Conservation (phyloP, 2,888 invertebrate genomes). For the Drosophila longiperda region DNA sequence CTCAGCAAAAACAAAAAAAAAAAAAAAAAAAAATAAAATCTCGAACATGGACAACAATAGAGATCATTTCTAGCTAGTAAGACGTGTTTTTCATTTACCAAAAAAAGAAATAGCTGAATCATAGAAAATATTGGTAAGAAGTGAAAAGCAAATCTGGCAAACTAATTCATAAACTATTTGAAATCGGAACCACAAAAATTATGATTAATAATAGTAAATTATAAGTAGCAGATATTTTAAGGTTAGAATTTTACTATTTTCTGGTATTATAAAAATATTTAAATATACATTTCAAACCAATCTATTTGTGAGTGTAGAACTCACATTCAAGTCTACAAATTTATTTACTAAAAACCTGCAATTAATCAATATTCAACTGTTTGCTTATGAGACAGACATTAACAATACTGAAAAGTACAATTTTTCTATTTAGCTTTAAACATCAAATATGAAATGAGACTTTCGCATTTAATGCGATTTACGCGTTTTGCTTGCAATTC, state of each 20-base stretch:
- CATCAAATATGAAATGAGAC: neutral
- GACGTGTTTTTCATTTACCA: neutral
- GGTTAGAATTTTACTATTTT: neutral
- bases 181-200: neutral
- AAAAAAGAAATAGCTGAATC: neutral
- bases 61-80: neutral
- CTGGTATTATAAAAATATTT: neutral
- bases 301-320: neutral
- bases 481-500: neutral
- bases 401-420: neutral
- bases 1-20: neutral
- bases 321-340: neutral
- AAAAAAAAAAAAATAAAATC: neutral
- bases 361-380: neutral
- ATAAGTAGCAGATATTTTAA: neutral
- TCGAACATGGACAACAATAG: neutral
- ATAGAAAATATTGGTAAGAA: neutral
- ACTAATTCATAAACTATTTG: neutral
- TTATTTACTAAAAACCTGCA: neutral
- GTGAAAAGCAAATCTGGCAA: neutral
- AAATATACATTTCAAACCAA: neutral
- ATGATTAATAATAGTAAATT: neutral
- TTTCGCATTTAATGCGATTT: neutral
- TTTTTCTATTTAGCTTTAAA: neutral
- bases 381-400: neutral